Evolutionary conservation across 2,888 invertebrate species (phyloP).

Genomic region (Geotrupes spiniger): DNA sequence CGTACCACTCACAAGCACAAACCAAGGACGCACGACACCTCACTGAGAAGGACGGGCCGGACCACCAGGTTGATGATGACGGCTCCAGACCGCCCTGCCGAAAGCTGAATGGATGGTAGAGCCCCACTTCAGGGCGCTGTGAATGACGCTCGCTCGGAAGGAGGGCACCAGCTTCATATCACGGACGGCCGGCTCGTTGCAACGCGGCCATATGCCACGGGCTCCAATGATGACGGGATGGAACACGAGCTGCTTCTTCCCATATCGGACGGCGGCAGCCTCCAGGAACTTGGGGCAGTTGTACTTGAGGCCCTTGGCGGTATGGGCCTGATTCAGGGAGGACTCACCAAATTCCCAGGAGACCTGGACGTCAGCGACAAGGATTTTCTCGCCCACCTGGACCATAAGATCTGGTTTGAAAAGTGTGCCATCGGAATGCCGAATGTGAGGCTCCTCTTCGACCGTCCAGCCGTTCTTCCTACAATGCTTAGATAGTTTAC

Average conservation of each 20-base stretch:
- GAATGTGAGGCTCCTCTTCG: slow-evolving; percentile 29
- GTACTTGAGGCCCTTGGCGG: slow-evolving; percentile 13
- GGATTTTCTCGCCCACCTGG: slow-evolving; percentile 4
- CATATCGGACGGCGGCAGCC: slow-evolving; percentile 2
- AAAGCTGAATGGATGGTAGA: too few species aligned
- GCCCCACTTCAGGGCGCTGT: too few species aligned
- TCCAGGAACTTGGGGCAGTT: slow-evolving; percentile 12
- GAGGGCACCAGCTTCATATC: too few species aligned
- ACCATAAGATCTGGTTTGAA: slow-evolving; percentile 29
- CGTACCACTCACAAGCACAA: too few species aligned
- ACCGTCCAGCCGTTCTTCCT: slow-evolving; percentile 11
- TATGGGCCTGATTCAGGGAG: slow-evolving; percentile 13
- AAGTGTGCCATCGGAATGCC: slow-evolving; percentile 25
- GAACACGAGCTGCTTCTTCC: slow-evolving; percentile 3
- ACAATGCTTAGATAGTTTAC: slow-evolving; percentile 24
- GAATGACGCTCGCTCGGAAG: too few species aligned
- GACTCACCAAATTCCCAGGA: slow-evolving; percentile 21
- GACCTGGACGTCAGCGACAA: slow-evolving; percentile 19
- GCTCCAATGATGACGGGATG: slow-evolving; percentile 20
- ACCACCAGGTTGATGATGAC: too few species aligned
- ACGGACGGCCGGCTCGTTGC: slow-evolving; percentile 6
- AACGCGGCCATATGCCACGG: slow-evolving; percentile 18
- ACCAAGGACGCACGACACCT: too few species aligned
- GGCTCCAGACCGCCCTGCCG: too few species aligned
- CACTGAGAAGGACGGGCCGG: too few species aligned